Evolutionary conservation across 2,888 invertebrate species (phyloP).

Genomic region (Galerucella pusilla): DNA sequence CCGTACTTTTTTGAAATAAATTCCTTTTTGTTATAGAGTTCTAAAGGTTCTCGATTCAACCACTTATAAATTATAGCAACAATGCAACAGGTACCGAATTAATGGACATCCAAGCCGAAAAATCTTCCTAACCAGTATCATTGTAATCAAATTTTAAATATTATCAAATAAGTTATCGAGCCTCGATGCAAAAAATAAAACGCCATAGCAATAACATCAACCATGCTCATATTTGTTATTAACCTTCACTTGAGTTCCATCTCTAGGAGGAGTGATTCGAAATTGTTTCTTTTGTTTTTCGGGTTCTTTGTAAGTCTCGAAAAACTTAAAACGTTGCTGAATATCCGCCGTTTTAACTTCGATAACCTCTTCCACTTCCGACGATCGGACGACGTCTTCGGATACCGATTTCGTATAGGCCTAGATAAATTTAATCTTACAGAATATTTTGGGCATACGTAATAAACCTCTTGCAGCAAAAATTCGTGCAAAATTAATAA

Average conservation of each 20-base stretch:
- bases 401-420: conserved; percentile 68
- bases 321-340: conserved; percentile 89
- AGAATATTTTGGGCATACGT: conserved; percentile 10
- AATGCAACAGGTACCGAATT: too few species aligned
- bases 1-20: too few species aligned
- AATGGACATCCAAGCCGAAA: too few species aligned
- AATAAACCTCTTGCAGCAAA: background rate
- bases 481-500: background rate
- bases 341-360: conserved; percentile 85
- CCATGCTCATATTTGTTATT: conserved; percentile 44
- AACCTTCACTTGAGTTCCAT: conserved; percentile 75
- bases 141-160: background rate
- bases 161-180: conserved; percentile 16
- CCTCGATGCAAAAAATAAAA: conserved; percentile 33
- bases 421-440: conserved; percentile 53
- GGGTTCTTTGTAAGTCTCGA: conserved; percentile 86
- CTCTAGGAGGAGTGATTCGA: conserved; percentile 89
- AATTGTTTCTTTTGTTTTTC: conserved; percentile 77
- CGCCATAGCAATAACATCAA: conserved; percentile 9
- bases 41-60: too few species aligned
- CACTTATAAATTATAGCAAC: too few species aligned
- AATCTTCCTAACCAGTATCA: too few species aligned
- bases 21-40: too few species aligned
- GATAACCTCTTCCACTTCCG: conserved; percentile 78
- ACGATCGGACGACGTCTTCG: conserved; percentile 80